Evolutionary conservation across 1,140 invertebrate species (phyloP).

Genomic region (Aphelinus certus): DNA sequence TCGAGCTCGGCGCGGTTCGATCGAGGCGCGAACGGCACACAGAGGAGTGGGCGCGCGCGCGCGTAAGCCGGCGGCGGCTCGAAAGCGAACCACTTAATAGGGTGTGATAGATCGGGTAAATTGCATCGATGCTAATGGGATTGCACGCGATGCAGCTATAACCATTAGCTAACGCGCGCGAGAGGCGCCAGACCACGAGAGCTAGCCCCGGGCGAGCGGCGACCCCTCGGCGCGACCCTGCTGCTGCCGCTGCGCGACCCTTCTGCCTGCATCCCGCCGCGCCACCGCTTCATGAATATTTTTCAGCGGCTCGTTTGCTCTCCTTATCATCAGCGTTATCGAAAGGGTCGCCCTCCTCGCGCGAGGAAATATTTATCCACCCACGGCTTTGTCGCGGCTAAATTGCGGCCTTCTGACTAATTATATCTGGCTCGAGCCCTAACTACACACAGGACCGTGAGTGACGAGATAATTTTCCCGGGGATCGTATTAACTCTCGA

Average conservation of each 20-base stretch:
- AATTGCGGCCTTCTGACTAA: too few relatives aligned
- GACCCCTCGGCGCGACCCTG: slow-evolving; percentile 43
- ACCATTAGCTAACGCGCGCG: slow-evolving; percentile 55
- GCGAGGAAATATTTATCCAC: too few relatives aligned
- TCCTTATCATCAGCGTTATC: not conserved
- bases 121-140: slow-evolving; percentile 67
- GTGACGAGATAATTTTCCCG: too few relatives aligned
- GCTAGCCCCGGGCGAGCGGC: slow-evolving; percentile 10
- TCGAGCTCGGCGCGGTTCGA: too few relatives aligned
- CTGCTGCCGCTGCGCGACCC: slow-evolving; percentile 29
- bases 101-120: slow-evolving; percentile 67
- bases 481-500: too few relatives aligned
- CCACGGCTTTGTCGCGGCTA: too few relatives aligned
- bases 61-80: slow-evolving; percentile 12
- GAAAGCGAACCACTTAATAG: slow-evolving; percentile 65
- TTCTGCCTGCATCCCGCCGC: not conserved
- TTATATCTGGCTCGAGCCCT: too few relatives aligned
- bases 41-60: too few relatives aligned
- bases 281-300: not conserved
- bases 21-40: too few relatives aligned
- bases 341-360: too few relatives aligned
- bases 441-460: too few relatives aligned
- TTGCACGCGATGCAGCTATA: slow-evolving; percentile 66
- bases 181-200: slow-evolving; percentile 25
- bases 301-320: not conserved